phyloP scores from a whole-genome alignment of 53 echinoderm and acorn worm species.

The Holothuria leucospilota region DNA sequence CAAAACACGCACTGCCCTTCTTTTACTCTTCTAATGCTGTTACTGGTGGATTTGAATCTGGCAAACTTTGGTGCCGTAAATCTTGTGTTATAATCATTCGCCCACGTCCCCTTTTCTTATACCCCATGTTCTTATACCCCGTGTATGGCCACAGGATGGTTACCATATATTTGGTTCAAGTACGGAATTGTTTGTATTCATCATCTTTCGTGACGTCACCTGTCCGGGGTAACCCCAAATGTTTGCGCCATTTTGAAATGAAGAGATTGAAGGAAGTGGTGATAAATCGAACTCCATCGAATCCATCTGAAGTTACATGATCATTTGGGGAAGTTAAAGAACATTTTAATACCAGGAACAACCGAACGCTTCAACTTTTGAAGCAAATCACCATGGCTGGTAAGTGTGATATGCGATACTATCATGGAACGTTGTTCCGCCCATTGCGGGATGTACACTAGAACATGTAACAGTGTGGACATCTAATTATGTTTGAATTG shows the following conservation, averaged over 20 bases:
- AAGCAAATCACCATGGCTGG: constrained; percentile 94
- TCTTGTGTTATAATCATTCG: too few relatives aligned
- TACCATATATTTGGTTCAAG: too few relatives aligned
- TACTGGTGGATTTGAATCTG: too few relatives aligned
- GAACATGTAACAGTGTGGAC: neutral
- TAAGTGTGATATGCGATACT: constrained; percentile 58
- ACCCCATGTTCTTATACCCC: too few relatives aligned
- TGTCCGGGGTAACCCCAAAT: constrained; percentile 40
- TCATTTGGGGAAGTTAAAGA: constrained; percentile 24
- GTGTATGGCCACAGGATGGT: too few relatives aligned
- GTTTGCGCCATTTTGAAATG: constrained; percentile 97
- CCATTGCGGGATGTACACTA: neutral
- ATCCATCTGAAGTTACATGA: constrained; percentile 67
- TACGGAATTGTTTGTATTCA: too few relatives aligned
- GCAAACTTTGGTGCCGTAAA: too few relatives aligned
- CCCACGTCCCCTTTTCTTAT: too few relatives aligned
- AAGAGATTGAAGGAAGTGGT: constrained; percentile 32
- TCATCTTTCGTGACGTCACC: constrained; percentile 17
- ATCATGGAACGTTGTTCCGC: constrained; percentile 15
- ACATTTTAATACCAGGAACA: constrained; percentile 55
- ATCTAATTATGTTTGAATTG: neutral
- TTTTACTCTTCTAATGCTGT: too few relatives aligned
- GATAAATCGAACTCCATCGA: constrained; percentile 67
- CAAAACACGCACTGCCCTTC: too few relatives aligned
- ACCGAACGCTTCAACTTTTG: constrained; percentile 65